Evolutionary conservation across 2,888 invertebrate genomes (phyloP), one percentile per base, ranked within the genome.

Genomic region (Lydus trimaculatus): DNA sequence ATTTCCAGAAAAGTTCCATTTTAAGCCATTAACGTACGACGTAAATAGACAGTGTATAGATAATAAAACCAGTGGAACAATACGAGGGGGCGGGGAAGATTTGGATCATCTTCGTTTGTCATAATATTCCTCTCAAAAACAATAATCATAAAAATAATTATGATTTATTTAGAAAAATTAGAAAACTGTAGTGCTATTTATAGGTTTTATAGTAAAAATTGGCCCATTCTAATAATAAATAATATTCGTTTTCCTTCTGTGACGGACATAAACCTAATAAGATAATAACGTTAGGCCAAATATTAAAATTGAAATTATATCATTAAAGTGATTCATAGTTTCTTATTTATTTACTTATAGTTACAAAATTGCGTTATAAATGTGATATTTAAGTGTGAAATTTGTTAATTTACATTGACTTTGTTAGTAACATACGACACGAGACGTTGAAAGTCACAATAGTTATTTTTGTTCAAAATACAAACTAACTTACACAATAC

Each of bases 401-500:
- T 61, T 61, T 61, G 39, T 61, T 65, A n/a, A 17, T 43, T 13
- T 17, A 6, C 11, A 17, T n/a, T n/a, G n/a, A n/a, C n/a, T n/a
- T n/a, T n/a, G n/a, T 62, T 65, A 61, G 64, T 61, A 68, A 64
- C 36, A 48, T 48, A 39, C 66, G 52, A 63, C 62, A 33, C 1
- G 17, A 63, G 52, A 62, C 66, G 60, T 52, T 28, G 56, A 56
- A 56, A 56, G 59, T 64, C n/a, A 65, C 25, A 58, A 58, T 58
- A 36, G 69, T 69, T 69, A 69, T 68, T 68, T 68, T 52, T 13
- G 63, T 63, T 63, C 17, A 60, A 61, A 62, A 66, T 67, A 48
- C 15, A 65, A 68, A 33, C 62, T 64, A 62, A 66, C 61, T 65
- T 65, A 58, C 71, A 71, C 71, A 71, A 71, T 62, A 68, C 65